phyloP scores from a whole-genome alignment of 1,140 invertebrate species.

The Drosophila jambulina region DNA sequence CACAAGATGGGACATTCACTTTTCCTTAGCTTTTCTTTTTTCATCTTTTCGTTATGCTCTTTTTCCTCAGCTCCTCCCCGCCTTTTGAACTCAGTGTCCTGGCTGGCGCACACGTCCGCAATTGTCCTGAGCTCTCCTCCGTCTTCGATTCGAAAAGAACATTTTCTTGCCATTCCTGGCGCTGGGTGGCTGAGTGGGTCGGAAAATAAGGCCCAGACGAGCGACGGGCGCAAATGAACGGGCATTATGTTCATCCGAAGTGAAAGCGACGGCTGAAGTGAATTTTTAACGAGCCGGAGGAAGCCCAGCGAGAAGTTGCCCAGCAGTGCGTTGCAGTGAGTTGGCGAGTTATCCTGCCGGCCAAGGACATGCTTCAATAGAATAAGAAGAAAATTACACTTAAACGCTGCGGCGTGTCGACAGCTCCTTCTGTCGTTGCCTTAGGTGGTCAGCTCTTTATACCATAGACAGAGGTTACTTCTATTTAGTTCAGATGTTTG shows the following conservation, averaged over 20 bases:
- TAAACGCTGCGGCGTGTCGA: slow-evolving; percentile 77
- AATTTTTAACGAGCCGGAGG: slow-evolving; percentile 70
- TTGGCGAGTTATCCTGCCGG: slow-evolving; percentile 65
- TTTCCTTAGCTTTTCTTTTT: slow-evolving; percentile 33
- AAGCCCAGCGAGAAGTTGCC: slow-evolving; percentile 32
- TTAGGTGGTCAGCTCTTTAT: slow-evolving; percentile 32
- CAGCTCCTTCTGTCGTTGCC: slow-evolving; percentile 15
- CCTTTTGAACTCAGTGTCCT: slow-evolving; percentile 37
- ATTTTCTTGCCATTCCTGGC: slow-evolving; percentile 68
- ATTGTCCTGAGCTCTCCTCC: slow-evolving; percentile 69
- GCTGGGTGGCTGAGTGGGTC: slow-evolving; percentile 37
- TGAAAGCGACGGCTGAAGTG: slow-evolving; percentile 78
- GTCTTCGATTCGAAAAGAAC: slow-evolving; percentile 65
- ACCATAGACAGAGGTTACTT: background rate
- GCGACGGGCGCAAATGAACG: slow-evolving; percentile 70
- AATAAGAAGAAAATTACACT: slow-evolving; percentile 84
- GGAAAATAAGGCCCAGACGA: slow-evolving; percentile 23
- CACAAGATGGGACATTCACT: slow-evolving; percentile 62
- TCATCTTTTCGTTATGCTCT: slow-evolving; percentile 22
- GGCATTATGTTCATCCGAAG: slow-evolving; percentile 82
- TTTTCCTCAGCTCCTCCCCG: slow-evolving; percentile 8
- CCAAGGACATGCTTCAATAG: slow-evolving; percentile 82
- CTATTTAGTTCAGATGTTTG: background rate
- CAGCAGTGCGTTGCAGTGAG: slow-evolving; percentile 74
- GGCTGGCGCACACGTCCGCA: slow-evolving; percentile 67